Conservation (phyloP, 2,113 vertebrate species). For the Petromus typicus region DNA sequence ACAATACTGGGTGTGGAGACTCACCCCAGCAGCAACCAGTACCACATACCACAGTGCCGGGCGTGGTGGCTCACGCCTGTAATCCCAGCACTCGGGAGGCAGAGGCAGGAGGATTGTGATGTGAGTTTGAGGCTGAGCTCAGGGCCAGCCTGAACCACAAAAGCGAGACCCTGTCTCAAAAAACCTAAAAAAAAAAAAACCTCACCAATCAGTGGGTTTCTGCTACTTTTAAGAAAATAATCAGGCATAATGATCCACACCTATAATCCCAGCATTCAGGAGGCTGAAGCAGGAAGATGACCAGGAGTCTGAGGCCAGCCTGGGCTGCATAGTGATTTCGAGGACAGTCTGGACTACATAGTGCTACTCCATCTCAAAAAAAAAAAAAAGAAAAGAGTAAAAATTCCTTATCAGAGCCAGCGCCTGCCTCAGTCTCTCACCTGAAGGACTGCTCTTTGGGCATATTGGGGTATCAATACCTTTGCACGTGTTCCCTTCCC, state of each 20-base stretch:
- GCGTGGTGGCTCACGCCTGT: no score
- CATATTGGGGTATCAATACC: background rate
- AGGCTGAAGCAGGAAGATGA: background rate
- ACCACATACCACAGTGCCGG: no score
- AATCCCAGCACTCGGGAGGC: no score
- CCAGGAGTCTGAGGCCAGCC: background rate
- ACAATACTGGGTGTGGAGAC: no score
- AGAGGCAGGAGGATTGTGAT: no score
- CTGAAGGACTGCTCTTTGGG: background rate
- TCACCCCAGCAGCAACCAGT: no score
- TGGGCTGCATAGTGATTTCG: background rate
- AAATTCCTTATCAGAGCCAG: background rate
- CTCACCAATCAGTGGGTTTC: background rate
- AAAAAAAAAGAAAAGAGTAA: background rate
- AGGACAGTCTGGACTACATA: background rate
- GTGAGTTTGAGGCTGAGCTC: no score
- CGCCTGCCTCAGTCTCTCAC: background rate
- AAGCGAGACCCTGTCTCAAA: no score
- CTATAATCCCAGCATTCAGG: background rate
- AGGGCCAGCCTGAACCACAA: no score
- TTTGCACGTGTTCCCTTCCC: background rate
- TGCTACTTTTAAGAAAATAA: conserved; percentile 37
- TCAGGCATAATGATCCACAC: background rate
- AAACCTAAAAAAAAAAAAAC: no score
- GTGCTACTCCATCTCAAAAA: background rate